phyloP scores from a whole-genome alignment of 2,113 vertebrate species.

The Aphyosemion australe region DNA sequence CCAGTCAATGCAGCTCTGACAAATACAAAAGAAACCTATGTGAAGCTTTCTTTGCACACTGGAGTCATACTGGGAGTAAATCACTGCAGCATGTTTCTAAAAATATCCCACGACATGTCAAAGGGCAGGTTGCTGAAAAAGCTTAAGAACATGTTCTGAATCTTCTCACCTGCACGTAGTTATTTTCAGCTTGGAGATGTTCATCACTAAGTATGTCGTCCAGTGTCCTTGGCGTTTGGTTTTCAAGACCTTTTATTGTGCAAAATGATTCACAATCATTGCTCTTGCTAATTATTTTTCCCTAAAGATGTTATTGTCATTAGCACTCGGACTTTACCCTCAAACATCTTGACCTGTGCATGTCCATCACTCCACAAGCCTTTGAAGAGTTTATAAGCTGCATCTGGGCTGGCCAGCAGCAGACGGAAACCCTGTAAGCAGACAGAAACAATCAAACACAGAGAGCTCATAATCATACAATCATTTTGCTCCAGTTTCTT shows the following conservation, averaged over 20 bases:
- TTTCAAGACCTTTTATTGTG: constrained; percentile 45
- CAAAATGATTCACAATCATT: too few species aligned
- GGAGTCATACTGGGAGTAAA: too few species aligned
- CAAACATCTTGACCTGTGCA: constrained; percentile 86
- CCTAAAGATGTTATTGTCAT: background rate
- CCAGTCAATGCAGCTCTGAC: constrained; percentile 94
- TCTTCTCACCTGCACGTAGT: constrained; percentile 85
- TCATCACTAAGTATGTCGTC: constrained; percentile 79
- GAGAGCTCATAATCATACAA: too few species aligned
- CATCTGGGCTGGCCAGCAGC: constrained; percentile 89
- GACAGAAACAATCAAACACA: too few species aligned
- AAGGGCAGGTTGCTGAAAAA: background rate
- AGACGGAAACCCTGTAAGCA: constrained; percentile 85
- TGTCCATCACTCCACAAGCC: constrained; percentile 85
- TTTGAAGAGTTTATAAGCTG: constrained; percentile 87
- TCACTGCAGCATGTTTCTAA: too few species aligned
- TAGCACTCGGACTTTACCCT: constrained; percentile 72
- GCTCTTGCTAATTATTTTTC: too few species aligned
- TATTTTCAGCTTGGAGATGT: constrained; percentile 73
- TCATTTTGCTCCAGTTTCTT: too few species aligned
- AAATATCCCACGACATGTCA: too few species aligned
- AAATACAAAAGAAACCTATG: background rate
- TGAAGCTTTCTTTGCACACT: too few species aligned
- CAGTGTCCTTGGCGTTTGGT: constrained; percentile 47
- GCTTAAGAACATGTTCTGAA: too few species aligned